phyloP scores from a whole-genome alignment of 2,888 invertebrate species.

The Thereva unica region DNA sequence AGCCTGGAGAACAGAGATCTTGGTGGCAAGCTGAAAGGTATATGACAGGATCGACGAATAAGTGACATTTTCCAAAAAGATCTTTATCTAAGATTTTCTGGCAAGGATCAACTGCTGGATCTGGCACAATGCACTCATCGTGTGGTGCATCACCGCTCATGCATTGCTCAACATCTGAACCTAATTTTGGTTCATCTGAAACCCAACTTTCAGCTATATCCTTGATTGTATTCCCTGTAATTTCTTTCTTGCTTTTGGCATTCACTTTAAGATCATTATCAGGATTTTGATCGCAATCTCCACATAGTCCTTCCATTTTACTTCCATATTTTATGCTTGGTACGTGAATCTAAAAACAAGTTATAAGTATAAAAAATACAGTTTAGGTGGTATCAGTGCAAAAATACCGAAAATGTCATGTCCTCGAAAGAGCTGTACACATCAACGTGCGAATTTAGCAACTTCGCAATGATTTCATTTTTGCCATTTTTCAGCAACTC shows the following conservation, averaged over 20 bases:
- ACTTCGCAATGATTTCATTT: conserved; percentile 66
- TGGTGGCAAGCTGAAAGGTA: conserved; percentile 73
- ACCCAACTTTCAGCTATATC: conserved; percentile 64
- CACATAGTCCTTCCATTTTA: conserved; percentile 79
- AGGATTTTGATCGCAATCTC: conserved; percentile 69
- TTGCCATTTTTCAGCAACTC: conserved; percentile 63
- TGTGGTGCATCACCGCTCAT: conserved; percentile 59
- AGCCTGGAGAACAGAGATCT: conserved; percentile 65
- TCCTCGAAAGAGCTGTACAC: conserved; percentile 59
- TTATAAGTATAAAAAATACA: neutral
- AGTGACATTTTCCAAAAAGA: conserved; percentile 71
- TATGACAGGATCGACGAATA: conserved; percentile 69
- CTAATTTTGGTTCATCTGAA: conserved; percentile 59
- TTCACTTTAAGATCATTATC: conserved; percentile 64
- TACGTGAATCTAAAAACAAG: conserved; percentile 62
- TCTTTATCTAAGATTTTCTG: conserved; percentile 63
- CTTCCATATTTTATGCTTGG: conserved; percentile 75
- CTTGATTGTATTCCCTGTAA: conserved; percentile 41
- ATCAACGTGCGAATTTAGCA: conserved; percentile 75
- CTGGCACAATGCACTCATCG: conserved; percentile 61
- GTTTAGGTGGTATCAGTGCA: neutral
- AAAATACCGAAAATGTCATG: conserved; percentile 60
- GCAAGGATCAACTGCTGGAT: conserved; percentile 70
- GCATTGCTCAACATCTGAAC: conserved; percentile 60
- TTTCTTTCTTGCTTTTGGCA: conserved; percentile 49